phyloP scores from a whole-genome alignment of 2,113 vertebrate species.

The Machaerirhynchus nigripectus region DNA sequence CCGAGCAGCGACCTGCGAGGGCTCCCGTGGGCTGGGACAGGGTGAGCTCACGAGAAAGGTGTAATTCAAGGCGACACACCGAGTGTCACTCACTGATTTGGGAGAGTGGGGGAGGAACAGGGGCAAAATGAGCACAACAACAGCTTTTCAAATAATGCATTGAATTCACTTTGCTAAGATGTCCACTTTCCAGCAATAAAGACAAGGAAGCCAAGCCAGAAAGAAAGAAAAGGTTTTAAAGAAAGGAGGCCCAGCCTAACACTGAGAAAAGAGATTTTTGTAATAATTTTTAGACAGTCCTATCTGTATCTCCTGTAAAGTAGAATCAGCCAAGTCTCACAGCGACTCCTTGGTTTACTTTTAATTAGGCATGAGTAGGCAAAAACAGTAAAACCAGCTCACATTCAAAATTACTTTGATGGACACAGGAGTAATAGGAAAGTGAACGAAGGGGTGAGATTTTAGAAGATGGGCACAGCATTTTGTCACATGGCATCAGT shows the following conservation, averaged over 20 bases:
- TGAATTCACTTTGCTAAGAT: background rate
- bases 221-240: background rate
- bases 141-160: background rate
- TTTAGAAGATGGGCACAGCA: background rate
- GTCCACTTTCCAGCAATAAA: background rate
- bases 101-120: background rate
- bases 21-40: background rate
- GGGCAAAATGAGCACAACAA: background rate
- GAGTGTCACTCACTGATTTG: fast-evolving
- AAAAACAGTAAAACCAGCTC: background rate
- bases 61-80: background rate
- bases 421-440: background rate
- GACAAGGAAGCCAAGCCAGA: background rate
- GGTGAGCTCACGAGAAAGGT: background rate
- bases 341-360: background rate
- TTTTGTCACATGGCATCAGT: background rate
- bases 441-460: background rate
- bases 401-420: background rate
- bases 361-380: background rate
- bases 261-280: background rate
- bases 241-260: background rate
- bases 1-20: background rate
- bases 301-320: background rate
- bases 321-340: background rate
- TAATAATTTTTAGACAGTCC: background rate